Evolutionary conservation across 2,888 invertebrate genomes (phyloP).

Genomic region (Tetranychus piercei): DNA sequence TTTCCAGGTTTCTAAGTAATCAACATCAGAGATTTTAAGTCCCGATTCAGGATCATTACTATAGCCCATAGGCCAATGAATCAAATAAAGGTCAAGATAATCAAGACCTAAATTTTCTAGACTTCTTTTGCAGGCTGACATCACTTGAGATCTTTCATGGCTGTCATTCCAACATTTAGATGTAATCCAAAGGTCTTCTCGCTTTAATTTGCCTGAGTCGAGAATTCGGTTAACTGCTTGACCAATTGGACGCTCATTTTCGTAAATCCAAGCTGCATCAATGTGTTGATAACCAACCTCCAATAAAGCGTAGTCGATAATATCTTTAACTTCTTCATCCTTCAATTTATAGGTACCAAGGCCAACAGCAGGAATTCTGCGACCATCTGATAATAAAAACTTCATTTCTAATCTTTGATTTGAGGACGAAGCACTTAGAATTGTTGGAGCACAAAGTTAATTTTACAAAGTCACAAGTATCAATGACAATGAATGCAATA

Average conservation of each 20-base stretch:
- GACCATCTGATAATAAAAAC: not conserved
- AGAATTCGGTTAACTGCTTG: conserved; percentile 31
- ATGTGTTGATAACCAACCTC: conserved; percentile 33
- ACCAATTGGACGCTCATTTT: conserved; percentile 32
- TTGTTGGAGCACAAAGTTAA: too few relatives aligned
- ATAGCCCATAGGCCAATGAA: conserved; percentile 78
- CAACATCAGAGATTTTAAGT: conserved; percentile 44
- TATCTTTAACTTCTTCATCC: conserved; percentile 16
- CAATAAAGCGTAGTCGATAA: conserved; percentile 28
- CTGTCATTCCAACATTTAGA: conserved; percentile 63
- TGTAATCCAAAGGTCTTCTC: conserved; percentile 33
- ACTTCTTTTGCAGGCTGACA: conserved; percentile 46
- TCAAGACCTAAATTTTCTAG: conserved; percentile 51
- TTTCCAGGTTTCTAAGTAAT: conserved; percentile 45
- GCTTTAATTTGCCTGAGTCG: conserved; percentile 29
- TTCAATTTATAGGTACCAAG: not conserved
- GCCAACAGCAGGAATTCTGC: not conserved
- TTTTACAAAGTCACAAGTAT: too few relatives aligned
- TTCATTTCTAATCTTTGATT: too few relatives aligned
- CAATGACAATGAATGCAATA: too few relatives aligned
- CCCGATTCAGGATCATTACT: conserved; percentile 38
- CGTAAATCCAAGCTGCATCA: conserved; percentile 32
- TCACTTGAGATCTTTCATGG: conserved; percentile 58
- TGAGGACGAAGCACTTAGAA: too few relatives aligned
- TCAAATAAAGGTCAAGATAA: conserved; percentile 68